Percentiles rank a stretch among this genome's conserved stretches.
phyloP scores from a whole-genome alignment of 2,797 vertebrate genomes.

The Macroramphosus scolopax region DNA sequence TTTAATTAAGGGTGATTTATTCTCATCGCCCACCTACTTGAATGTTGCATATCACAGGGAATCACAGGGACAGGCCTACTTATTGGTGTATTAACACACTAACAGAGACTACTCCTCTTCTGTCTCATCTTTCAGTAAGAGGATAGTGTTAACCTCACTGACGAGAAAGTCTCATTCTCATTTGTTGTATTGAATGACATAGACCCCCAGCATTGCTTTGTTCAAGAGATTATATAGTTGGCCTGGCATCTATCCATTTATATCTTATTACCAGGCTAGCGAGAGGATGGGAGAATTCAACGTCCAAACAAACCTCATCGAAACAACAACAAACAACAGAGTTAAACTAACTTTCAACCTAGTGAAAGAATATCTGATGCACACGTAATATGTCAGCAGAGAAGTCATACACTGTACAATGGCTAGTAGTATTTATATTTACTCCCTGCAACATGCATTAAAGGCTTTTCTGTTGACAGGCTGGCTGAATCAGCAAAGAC shows the following conservation, averaged over 20 bases:
- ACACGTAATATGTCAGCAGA: background rate
- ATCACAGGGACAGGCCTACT: background rate
- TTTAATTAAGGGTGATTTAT: no score
- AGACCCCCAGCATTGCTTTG: conserved; percentile 24
- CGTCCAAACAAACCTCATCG: conserved; percentile 3
- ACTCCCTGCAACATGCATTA: no score
- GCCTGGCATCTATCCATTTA: conserved; percentile 5
- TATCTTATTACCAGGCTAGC: conserved; percentile 6
- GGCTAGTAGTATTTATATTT: no score
- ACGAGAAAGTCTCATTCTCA: conserved; percentile 19
- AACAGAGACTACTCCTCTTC: conserved; percentile 33
- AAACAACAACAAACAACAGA: conserved; percentile 2
- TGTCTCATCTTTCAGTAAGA: conserved; percentile 13
- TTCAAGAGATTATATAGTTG: conserved; percentile 9
- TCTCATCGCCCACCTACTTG: no score
- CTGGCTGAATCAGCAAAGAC: no score
- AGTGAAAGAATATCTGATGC: no score
- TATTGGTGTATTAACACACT: no score
- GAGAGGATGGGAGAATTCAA: background rate
- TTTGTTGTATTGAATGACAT: conserved; percentile 23
- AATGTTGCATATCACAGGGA: no score
- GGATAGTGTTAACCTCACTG: conserved; percentile 29
- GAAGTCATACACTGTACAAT: background rate
- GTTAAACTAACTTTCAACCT: no score
- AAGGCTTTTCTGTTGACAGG: no score